Base-by-base conservation (phyloP, 2,113 vertebrate genomes). In the Microtus montanus region DNA sequence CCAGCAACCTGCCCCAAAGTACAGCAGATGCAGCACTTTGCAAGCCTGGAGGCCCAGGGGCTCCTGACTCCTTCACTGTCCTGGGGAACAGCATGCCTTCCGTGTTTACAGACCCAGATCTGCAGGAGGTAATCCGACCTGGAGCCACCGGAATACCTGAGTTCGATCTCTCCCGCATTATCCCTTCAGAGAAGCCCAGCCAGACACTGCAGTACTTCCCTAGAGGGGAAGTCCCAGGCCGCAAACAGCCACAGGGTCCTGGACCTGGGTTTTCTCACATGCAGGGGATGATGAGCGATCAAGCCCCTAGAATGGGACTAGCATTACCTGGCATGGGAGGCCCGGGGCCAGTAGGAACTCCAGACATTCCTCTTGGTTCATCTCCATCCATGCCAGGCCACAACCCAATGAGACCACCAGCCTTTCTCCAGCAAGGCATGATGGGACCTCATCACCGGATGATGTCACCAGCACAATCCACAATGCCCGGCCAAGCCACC, bases 121-220 rank as follows among this genome's bases (percentile, higher is more conserved):
- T 99, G 97, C 99, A 99, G 93, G 99, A 99, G 97, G 99, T 99
- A 97, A 99, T 99, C 98, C 99, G 99, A 79, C 99, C 99, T 1
- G 99, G 99, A 97, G 99, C 99, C 38, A 99, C 99, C 0, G 99
- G 99, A 79, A 99, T 99, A 91, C 99, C 99, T 0, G 99, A 99
- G 97, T 99, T 99, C n/a, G 99, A 99, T 96, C 98, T 99, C 83
- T 99, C 99, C 92, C 98, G 99, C 97, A 99, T 99, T 98, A 99
- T 99, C 96, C 99, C 99, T 0, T 99, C 99, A 0, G 99, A 99
- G 98, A 99, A 99, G 98, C 99, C 99, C 33, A 99, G 99, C 98
- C 99, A 99, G 99, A 99, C 99, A 96, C 98, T 99, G 98, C 99
- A 99, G 96, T 99, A 99, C 98, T 99, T 99, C 98, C 99, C 99